Evolutionary conservation across 2,888 invertebrate genomes (phyloP).

Genomic region (Spodoptera exigua): DNA sequence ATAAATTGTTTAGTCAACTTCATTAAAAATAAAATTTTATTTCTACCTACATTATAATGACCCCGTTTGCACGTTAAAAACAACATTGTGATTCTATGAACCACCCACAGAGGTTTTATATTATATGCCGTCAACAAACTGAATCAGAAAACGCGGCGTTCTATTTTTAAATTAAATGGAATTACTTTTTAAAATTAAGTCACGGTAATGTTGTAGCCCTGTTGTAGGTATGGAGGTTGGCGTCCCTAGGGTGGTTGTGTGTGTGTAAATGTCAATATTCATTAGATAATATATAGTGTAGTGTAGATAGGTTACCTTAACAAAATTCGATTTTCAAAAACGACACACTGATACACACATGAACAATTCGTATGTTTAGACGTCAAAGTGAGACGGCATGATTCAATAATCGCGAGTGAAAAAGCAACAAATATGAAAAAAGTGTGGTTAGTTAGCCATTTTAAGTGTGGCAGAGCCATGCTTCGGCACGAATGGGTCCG

Average conservation of each 20-base stretch:
- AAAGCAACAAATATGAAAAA: too few species aligned
- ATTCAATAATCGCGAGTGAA: too few species aligned
- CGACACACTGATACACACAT: too few species aligned
- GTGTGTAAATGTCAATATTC: constrained; percentile 31
- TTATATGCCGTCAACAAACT: constrained; percentile 4
- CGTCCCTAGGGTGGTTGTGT: constrained; percentile 21
- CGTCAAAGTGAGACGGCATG: too few species aligned
- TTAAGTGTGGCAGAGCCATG: too few species aligned
- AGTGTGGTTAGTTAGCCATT: too few species aligned
- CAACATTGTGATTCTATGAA: constrained; percentile 9
- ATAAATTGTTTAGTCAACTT: too few species aligned
- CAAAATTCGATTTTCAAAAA: too few species aligned
- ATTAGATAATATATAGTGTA: too few species aligned
- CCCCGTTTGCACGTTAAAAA: background rate
- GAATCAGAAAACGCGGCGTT: background rate
- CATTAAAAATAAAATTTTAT: background rate
- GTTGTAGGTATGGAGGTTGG: constrained; percentile 8
- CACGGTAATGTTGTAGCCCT: constrained; percentile 13
- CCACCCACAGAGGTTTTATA: constrained; percentile 17
- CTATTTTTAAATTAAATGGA: constrained; percentile 34
- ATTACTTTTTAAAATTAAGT: constrained; percentile 26
- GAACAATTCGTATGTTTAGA: too few species aligned
- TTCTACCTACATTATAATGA: background rate
- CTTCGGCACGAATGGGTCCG: too few species aligned
- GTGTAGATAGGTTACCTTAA: too few species aligned